These are phyloP conservation scores for Halictus quadricinctus DNA, from an alignment of 2,888 invertebrate species.

Conservation along the genomic window DNA sequence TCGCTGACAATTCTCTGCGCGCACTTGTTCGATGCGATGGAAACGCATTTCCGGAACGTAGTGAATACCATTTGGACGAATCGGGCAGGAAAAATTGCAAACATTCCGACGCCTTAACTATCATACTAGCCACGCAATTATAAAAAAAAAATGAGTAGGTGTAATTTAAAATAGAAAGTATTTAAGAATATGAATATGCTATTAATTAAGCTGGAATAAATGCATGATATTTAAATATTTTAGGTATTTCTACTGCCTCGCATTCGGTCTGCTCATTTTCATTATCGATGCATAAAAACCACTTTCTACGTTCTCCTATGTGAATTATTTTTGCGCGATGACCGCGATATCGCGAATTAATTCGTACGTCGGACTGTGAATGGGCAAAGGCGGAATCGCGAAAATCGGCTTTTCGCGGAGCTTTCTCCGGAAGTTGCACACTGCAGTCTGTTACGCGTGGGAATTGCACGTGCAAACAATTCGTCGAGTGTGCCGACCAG, in stretches of 20 bases:
- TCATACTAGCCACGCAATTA: no score
- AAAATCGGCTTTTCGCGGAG: slow-evolving; percentile 29
- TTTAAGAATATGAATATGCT: no score
- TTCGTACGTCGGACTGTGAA: background rate
- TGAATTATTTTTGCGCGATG: background rate
- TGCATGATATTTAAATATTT: background rate
- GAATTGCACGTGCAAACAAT: slow-evolving; percentile 44
- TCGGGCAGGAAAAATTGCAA: background rate
- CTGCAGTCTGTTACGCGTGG: slow-evolving; percentile 31
- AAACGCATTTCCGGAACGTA: background rate
- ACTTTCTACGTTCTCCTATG: background rate
- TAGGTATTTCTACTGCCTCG: no score
- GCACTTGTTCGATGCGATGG: background rate
- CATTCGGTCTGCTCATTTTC: background rate
- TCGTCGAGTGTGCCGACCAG: slow-evolving; percentile 27
- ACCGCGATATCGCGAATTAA: background rate
- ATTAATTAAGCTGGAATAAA: no score
- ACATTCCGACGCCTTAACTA: background rate
- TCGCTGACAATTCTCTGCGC: background rate
- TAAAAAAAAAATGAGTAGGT: no score
- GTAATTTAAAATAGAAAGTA: no score
- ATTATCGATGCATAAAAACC: background rate
- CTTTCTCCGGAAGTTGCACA: slow-evolving; percentile 58
- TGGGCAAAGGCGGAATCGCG: background rate
- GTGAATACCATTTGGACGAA: background rate